phyloP scores from a whole-genome alignment of 1,140 invertebrate species.

The Colletes gigas region DNA sequence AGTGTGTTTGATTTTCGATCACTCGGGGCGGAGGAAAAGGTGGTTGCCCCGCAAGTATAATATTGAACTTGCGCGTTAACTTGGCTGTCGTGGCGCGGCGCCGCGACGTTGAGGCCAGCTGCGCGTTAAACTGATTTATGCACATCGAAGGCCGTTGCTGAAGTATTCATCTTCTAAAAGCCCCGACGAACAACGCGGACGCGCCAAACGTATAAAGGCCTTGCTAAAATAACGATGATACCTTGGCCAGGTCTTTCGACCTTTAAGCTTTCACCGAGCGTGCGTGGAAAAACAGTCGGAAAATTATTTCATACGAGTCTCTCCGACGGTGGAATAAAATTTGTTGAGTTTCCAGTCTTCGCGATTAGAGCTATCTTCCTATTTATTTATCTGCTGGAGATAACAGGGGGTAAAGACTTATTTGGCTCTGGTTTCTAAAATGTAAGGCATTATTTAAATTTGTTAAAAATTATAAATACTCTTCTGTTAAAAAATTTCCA shows the following conservation, averaged over 20 bases:
- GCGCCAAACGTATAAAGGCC: background rate
- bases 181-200: background rate
- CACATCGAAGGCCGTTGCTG: slow-evolving; percentile 29
- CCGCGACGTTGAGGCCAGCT: slow-evolving; percentile 20
- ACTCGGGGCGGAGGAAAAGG: background rate
- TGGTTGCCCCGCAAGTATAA: slow-evolving; percentile 9
- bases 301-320: background rate
- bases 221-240: background rate
- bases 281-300: background rate
- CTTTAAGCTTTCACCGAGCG: background rate
- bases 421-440: no score
- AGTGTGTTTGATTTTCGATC: slow-evolving; percentile 31
- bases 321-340: no score
- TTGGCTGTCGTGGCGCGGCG: background rate
- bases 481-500: no score
- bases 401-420: no score
- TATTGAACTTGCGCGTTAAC: slow-evolving; percentile 23
- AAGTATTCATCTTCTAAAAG: slow-evolving; percentile 27
- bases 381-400: no score
- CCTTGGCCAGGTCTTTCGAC: background rate
- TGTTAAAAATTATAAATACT: no score
- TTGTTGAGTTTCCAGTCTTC: no score
- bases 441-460: no score
- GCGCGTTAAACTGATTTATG: slow-evolving; percentile 37
- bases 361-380: no score